phyloP scores from a whole-genome alignment of 2,888 invertebrate species.

The Creontiades dilutus region DNA sequence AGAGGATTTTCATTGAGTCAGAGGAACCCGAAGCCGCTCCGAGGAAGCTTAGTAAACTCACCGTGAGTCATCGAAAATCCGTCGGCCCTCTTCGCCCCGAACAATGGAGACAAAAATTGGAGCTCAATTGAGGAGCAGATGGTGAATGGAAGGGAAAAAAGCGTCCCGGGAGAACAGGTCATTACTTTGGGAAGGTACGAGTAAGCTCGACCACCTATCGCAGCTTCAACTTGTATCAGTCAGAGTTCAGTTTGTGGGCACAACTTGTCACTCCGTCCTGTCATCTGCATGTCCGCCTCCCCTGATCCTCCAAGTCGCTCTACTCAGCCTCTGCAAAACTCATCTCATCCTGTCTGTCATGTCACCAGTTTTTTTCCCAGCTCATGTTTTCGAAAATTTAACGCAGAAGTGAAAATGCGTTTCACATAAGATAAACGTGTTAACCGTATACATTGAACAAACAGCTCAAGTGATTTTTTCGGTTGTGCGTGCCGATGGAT shows the following conservation, averaged over 20 bases:
- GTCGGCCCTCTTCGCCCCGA: slow-evolving; percentile 18
- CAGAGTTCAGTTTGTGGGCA: slow-evolving; percentile 63
- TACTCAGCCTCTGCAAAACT: slow-evolving; percentile 54
- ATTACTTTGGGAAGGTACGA: slow-evolving; percentile 42
- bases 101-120: slow-evolving; percentile 72
- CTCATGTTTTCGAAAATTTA: neutral
- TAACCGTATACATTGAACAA: neutral
- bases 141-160: slow-evolving; percentile 67
- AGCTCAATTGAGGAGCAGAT: slow-evolving; percentile 72
- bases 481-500: no score
- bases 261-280: slow-evolving; percentile 66
- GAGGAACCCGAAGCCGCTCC: slow-evolving; percentile 17
- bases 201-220: slow-evolving; percentile 59
- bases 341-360: slow-evolving; percentile 58
- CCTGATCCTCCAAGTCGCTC: slow-evolving; percentile 55
- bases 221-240: slow-evolving; percentile 61
- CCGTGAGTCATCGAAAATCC: slow-evolving; percentile 70
- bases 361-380: neutral
- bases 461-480: neutral
- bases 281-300: slow-evolving; percentile 59
- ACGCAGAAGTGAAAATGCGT: slow-evolving; percentile 3
- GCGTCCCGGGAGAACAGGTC: slow-evolving; percentile 42
- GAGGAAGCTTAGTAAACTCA: slow-evolving; percentile 55
- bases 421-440: slow-evolving; percentile 15
- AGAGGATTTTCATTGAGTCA: slow-evolving; percentile 68